These are phyloP conservation scores for Agonopterix heracliana DNA, from an alignment of 2,888 invertebrate genomes.

Conservation along the genomic window DNA sequence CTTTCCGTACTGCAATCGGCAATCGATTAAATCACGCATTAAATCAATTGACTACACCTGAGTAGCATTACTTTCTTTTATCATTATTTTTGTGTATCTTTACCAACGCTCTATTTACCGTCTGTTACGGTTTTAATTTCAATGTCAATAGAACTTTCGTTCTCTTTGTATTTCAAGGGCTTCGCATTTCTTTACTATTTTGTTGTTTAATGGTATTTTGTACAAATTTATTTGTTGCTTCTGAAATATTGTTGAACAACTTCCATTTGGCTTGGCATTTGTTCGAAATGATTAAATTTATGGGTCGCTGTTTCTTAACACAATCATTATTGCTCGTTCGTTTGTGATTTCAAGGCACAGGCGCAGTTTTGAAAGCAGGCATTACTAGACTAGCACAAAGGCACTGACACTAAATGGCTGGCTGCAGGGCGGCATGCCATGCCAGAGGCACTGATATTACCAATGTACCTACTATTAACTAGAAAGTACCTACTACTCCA, in stretches of 20 bases:
- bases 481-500: conserved; percentile 3
- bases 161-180: conserved; percentile 1
- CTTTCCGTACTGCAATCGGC: conserved; percentile 40
- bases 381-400: conserved; percentile 24
- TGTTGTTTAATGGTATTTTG: background rate
- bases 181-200: conserved; percentile 16
- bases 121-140: conserved; percentile 25
- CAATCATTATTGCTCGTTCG: conserved; percentile 23
- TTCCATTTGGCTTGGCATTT: conserved; percentile 13
- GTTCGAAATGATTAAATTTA: conserved; percentile 15
- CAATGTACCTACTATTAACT: conserved; percentile 8
- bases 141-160: conserved; percentile 11
- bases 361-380: conserved; percentile 28
- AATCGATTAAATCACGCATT: conserved; percentile 35
- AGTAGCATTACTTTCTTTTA: conserved; percentile 33
- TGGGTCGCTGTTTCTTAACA: conserved; percentile 24
- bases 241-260: too few relatives aligned
- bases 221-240: background rate
- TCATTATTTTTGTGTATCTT: conserved; percentile 26
- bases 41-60: conserved; percentile 50
- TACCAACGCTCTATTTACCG: conserved; percentile 43
- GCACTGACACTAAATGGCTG: conserved; percentile 15
- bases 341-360: conserved; percentile 19
- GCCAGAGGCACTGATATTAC: conserved; percentile 18
- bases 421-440: conserved; percentile 22